Evolutionary conservation across 2,888 invertebrate genomes (phyloP).

Genomic region (Maniola hyperantus): DNA sequence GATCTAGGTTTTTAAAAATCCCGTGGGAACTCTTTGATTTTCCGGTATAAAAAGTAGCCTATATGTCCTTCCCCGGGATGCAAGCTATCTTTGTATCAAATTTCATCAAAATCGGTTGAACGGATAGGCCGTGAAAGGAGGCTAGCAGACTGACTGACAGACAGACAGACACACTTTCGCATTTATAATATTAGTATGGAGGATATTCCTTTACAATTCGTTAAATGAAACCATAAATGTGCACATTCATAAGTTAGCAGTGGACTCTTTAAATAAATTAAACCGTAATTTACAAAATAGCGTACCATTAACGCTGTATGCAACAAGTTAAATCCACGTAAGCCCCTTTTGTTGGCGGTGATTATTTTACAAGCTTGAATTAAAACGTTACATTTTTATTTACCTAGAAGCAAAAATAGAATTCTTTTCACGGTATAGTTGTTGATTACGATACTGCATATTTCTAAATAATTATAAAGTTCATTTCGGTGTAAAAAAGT

Average conservation of each 20-base stretch:
- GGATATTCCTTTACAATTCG: background rate
- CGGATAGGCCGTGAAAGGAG: no score
- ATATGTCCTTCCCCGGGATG: no score
- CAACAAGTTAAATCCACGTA: slow-evolving; percentile 62
- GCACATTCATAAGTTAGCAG: slow-evolving; percentile 15
- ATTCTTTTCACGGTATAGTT: slow-evolving; percentile 4
- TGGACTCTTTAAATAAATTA: slow-evolving; percentile 30
- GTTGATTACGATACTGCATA: slow-evolving; percentile 13
- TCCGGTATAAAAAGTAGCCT: no score
- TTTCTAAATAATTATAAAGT: slow-evolving; percentile 2
- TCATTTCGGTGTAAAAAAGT: slow-evolving; percentile 7
- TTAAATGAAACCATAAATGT: background rate
- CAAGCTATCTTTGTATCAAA: no score
- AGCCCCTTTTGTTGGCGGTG: slow-evolving; percentile 32
- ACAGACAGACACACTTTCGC: no score
- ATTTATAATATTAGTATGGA: no score
- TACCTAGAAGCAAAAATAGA: slow-evolving; percentile 9
- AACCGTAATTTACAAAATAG: slow-evolving; percentile 40
- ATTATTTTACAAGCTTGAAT: slow-evolving; percentile 35
- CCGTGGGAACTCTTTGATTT: no score
- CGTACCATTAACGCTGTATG: slow-evolving; percentile 49
- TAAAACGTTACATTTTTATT: slow-evolving; percentile 29
- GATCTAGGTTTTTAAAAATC: no score
- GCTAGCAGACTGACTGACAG: no score
- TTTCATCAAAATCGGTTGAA: no score